A percentile compares a stretch with the other conserved stretches of the same genome.
phyloP scores from a whole-genome alignment of 2,888 invertebrate genomes.

The Melinaea menophilus region DNA sequence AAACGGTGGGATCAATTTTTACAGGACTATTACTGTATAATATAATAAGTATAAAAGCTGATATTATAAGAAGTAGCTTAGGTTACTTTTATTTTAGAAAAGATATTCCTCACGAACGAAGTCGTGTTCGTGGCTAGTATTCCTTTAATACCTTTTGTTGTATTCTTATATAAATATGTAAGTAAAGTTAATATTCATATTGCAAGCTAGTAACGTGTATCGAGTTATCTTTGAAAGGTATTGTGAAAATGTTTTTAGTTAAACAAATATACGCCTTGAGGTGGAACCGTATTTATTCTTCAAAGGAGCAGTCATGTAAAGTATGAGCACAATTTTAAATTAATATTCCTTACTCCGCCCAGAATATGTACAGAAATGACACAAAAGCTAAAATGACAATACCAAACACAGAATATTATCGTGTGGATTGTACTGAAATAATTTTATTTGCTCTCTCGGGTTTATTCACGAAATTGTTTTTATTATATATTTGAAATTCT shows the following conservation, averaged over 20 bases:
- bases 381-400: constrained; percentile 7
- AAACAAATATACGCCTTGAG: constrained; percentile 17
- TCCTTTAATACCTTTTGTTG: too few species aligned
- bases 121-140: too few species aligned
- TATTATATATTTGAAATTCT: background rate
- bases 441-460: background rate
- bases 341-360: constrained; percentile 20
- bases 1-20: too few species aligned
- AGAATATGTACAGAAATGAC: constrained; percentile 14
- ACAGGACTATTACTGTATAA: too few species aligned
- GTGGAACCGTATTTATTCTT: constrained; percentile 21
- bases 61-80: too few species aligned
- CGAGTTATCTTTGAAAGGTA: constrained; percentile 17
- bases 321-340: constrained; percentile 24
- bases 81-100: too few species aligned
- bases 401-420: background rate
- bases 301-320: constrained; percentile 26
- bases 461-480: background rate
- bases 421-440: background rate
- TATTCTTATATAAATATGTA: too few species aligned
- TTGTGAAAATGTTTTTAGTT: constrained; percentile 21
- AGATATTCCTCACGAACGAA: too few species aligned
- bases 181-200: background rate
- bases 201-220: background rate
- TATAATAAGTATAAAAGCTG: too few species aligned